Conservation (phyloP, 1,140 invertebrate species). For the Bombus waltoni region DNA sequence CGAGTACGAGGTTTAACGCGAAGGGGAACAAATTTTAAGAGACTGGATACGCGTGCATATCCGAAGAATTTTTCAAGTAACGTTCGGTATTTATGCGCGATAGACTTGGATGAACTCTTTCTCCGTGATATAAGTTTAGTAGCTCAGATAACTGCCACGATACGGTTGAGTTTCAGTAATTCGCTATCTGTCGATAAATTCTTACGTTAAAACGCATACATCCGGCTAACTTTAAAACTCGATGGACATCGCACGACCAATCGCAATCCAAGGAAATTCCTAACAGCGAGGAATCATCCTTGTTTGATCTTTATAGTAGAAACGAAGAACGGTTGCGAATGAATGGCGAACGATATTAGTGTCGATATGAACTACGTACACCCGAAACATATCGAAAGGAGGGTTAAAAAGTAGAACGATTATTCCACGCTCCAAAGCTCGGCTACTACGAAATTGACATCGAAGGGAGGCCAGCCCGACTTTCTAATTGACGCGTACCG, state of each 20-base stretch:
- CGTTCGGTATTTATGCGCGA: background rate
- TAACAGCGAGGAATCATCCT: no score
- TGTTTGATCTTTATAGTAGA: no score
- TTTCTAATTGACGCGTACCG: slow-evolving; percentile 72
- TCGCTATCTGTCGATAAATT: background rate
- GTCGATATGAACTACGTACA: background rate
- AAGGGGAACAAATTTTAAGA: background rate
- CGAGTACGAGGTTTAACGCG: no score
- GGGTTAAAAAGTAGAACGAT: slow-evolving; percentile 16
- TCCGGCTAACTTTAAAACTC: no score
- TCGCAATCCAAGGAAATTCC: no score
- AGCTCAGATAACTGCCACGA: background rate
- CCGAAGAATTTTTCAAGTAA: background rate
- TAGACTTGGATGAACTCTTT: background rate
- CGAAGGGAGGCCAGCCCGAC: slow-evolving; percentile 46
- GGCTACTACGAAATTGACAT: slow-evolving; percentile 32
- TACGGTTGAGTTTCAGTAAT: background rate
- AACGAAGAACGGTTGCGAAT: no score
- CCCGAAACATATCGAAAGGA: background rate
- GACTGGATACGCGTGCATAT: background rate
- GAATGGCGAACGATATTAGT: background rate
- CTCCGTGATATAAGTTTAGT: background rate
- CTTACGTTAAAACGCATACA: background rate
- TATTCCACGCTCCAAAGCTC: slow-evolving; percentile 26
- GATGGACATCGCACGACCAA: no score